Evolutionary conservation across 1,140 invertebrate genomes (phyloP).

Genomic region (Halictus rubicundus): DNA sequence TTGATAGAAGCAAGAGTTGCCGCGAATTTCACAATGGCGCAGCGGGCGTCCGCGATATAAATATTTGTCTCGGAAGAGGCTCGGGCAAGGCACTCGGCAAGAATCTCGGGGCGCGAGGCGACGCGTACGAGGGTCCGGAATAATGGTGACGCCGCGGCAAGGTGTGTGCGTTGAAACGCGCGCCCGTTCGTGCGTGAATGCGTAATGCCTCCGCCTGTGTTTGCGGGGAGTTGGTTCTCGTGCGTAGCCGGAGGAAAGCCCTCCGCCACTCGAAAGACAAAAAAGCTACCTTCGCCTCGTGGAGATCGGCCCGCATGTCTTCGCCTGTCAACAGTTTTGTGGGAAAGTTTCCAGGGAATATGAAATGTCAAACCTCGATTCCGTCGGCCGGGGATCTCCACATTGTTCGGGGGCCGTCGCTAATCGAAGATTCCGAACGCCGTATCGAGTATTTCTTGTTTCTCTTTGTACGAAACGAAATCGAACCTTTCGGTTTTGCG

Average conservation of each 20-base stretch:
- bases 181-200: constrained; percentile 29
- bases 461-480: no score
- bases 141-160: constrained; percentile 50
- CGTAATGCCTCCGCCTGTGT: constrained; percentile 29
- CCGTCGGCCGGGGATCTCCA: background rate
- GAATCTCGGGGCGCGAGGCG: constrained; percentile 49
- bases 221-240: constrained; percentile 51
- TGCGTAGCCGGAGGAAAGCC: constrained; percentile 48
- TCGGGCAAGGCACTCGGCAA: background rate
- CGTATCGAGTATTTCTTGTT: no score
- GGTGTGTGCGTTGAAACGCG: constrained; percentile 42
- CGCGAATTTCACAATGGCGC: constrained; percentile 66
- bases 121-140: constrained; percentile 57
- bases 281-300: constrained; percentile 62
- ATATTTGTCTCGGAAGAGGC: constrained; percentile 72
- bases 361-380: constrained; percentile 30
- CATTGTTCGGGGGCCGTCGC: background rate
- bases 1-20: constrained; percentile 55
- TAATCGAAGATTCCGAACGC: background rate
- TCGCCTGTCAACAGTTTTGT: constrained; percentile 62
- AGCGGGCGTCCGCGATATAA: constrained; percentile 73
- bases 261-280: constrained; percentile 65
- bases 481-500: no score
- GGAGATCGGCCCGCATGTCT: constrained; percentile 70
- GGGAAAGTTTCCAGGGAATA: constrained; percentile 62